A percentile compares a stretch with the other conserved stretches of the same genome.
Evolutionary conservation across 1,140 invertebrate genomes (phyloP).

Genomic region (Maniola jurtina): DNA sequence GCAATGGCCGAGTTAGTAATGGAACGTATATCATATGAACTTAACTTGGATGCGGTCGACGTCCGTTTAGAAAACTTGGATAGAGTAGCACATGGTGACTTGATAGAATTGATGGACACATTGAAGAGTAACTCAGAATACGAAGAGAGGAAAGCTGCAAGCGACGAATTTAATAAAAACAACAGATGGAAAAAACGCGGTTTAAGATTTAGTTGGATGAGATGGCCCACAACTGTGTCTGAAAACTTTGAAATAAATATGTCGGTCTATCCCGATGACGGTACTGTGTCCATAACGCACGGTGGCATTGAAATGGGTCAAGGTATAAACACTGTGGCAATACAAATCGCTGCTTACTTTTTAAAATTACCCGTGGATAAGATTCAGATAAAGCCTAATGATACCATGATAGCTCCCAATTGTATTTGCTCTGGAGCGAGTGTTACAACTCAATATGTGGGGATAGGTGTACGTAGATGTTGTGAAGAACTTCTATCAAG

Average conservation of each 20-base stretch:
- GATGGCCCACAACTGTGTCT: constrained; percentile 78
- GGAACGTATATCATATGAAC: constrained; percentile 87
- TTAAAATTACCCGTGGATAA: constrained; percentile 84
- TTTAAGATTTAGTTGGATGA: constrained; percentile 83
- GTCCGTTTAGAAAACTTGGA: constrained; percentile 83
- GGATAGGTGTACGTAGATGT: constrained; percentile 81
- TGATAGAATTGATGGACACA: constrained; percentile 42
- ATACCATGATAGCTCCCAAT: constrained; percentile 73
- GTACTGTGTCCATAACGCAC: constrained; percentile 86
- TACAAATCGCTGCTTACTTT: constrained; percentile 85
- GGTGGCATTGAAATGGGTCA: constrained; percentile 92
- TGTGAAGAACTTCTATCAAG: constrained; percentile 81
- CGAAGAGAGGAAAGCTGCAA: constrained; percentile 75
- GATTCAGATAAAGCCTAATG: constrained; percentile 82
- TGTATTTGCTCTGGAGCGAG: constrained; percentile 81
- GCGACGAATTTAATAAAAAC: constrained; percentile 81
- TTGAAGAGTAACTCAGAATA: constrained; percentile 81
- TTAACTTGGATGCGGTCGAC: constrained; percentile 84
- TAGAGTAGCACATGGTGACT: constrained; percentile 55
- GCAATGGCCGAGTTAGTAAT: constrained; percentile 88
- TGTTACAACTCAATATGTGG: constrained; percentile 47
- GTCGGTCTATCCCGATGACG: constrained; percentile 86
- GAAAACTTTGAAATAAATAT: constrained; percentile 81
- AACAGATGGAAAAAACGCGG: constrained; percentile 90
- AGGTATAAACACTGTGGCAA: constrained; percentile 87